Evolutionary conservation across 2,888 invertebrate species (phyloP).

Genomic region (Agelastica alni): DNA sequence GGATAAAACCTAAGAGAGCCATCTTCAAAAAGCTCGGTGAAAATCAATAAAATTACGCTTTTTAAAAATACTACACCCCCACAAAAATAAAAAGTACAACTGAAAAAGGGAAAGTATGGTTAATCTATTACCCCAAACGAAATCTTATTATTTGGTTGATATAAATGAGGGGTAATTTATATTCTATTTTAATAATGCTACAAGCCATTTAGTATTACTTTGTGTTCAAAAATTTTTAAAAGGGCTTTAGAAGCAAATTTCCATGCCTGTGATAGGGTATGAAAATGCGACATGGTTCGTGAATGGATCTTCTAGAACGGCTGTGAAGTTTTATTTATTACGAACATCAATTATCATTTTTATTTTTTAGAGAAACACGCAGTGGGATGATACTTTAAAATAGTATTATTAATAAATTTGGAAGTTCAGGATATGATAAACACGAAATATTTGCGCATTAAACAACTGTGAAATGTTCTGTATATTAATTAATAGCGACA

Average conservation of each 20-base stretch:
- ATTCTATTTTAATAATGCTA: conserved; percentile 52
- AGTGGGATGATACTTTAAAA: too few relatives aligned
- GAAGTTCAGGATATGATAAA: too few relatives aligned
- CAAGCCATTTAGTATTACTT: conserved; percentile 49
- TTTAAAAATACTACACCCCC: too few relatives aligned
- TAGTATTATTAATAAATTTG: too few relatives aligned
- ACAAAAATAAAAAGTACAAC: too few relatives aligned
- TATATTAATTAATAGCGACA: too few relatives aligned
- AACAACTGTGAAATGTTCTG: too few relatives aligned
- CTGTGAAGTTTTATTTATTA: conserved; percentile 11
- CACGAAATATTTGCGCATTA: too few relatives aligned
- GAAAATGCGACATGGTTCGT: conserved; percentile 5
- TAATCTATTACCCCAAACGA: conserved; percentile 46
- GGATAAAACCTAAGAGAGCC: too few relatives aligned
- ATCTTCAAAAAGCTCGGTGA: too few relatives aligned
- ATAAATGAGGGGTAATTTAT: conserved; percentile 51
- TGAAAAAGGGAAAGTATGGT: conserved; percentile 49
- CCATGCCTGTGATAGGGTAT: conserved; percentile 17
- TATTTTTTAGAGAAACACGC: neutral
- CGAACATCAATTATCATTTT: conserved; percentile 8
- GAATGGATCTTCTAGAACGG: conserved; percentile 7
- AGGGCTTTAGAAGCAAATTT: conserved; percentile 34
- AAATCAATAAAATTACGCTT: too few relatives aligned
- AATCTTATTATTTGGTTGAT: conserved; percentile 46
- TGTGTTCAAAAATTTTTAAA: conserved; percentile 31